phyloP scores from a whole-genome alignment of 2,797 vertebrate genomes.

The Sebastes flavidus region DNA sequence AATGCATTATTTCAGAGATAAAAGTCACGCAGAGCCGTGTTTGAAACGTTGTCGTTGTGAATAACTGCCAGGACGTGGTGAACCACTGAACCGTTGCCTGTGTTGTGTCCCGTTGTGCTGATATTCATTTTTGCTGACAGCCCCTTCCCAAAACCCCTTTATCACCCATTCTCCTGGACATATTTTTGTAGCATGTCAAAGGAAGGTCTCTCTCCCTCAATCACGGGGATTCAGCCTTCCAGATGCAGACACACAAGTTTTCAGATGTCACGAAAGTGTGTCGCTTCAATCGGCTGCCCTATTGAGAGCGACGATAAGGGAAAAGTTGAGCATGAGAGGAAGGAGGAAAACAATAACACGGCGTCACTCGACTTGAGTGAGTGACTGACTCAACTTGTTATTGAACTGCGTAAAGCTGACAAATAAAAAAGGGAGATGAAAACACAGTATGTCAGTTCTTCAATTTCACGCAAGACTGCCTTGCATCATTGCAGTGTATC shows the following conservation, averaged over 20 bases:
- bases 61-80: conserved; percentile 54
- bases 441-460: conserved; percentile 82
- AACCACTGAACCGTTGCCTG: conserved; percentile 63
- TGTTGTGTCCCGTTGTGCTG: conserved; percentile 59
- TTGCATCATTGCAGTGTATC: conserved; percentile 81
- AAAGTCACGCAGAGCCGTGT: conserved; percentile 45
- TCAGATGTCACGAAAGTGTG: conserved; percentile 49
- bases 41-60: conserved; percentile 63
- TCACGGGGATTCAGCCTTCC: conserved; percentile 50
- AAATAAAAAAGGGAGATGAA: conserved; percentile 76
- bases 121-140: conserved; percentile 79
- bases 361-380: conserved; percentile 58
- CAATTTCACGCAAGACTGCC: conserved; percentile 83
- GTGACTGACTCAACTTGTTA: conserved; percentile 69
- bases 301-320: conserved; percentile 32
- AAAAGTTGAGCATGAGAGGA: conserved; percentile 25
- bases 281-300: conserved; percentile 41
- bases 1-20: conserved; percentile 57
- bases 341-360: conserved; percentile 63
- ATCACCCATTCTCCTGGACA: conserved; percentile 72
- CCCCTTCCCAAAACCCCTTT: conserved; percentile 65
- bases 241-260: conserved; percentile 39
- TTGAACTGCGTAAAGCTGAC: conserved; percentile 73
- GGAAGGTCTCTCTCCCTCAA: conserved; percentile 58
- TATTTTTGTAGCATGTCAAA: conserved; percentile 69